phyloP scores from a whole-genome alignment of 1,140 invertebrate genomes.

The Pseudomyrmex flavicornis region DNA sequence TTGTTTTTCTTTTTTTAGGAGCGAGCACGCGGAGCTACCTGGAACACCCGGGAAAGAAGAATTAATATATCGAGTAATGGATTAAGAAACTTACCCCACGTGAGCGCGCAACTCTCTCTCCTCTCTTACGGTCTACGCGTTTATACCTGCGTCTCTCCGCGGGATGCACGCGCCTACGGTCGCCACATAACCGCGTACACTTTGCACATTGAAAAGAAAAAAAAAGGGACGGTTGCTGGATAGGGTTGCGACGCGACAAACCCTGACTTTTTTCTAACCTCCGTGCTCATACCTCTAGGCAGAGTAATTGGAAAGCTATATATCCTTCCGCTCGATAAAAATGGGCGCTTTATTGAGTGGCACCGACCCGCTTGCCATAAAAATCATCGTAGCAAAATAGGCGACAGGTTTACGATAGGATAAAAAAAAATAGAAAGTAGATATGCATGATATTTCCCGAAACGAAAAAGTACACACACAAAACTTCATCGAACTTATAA shows the following conservation, averaged over 20 bases:
- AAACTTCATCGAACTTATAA: no score
- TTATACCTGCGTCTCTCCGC: constrained; percentile 68
- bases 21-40: constrained; percentile 72
- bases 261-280: constrained; percentile 45
- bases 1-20: constrained; percentile 55
- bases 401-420: constrained; percentile 56
- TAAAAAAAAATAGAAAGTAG: constrained; percentile 13
- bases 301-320: constrained; percentile 78
- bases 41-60: constrained; percentile 71
- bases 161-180: constrained; percentile 61
- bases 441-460: background rate
- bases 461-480: background rate
- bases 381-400: constrained; percentile 27
- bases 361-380: constrained; percentile 47
- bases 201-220: constrained; percentile 50
- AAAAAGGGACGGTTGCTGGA: constrained; percentile 31
- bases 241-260: constrained; percentile 62
- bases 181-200: constrained; percentile 24
- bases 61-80: constrained; percentile 81
- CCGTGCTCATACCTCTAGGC: constrained; percentile 50
- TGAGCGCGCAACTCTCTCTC: constrained; percentile 69
- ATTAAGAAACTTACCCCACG: constrained; percentile 73
- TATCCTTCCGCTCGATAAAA: constrained; percentile 73
- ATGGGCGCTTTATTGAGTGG: constrained; percentile 71
- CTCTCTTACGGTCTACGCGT: constrained; percentile 48